Conservation (phyloP, 2,797 vertebrate species). For the Emys orbicularis region DNA sequence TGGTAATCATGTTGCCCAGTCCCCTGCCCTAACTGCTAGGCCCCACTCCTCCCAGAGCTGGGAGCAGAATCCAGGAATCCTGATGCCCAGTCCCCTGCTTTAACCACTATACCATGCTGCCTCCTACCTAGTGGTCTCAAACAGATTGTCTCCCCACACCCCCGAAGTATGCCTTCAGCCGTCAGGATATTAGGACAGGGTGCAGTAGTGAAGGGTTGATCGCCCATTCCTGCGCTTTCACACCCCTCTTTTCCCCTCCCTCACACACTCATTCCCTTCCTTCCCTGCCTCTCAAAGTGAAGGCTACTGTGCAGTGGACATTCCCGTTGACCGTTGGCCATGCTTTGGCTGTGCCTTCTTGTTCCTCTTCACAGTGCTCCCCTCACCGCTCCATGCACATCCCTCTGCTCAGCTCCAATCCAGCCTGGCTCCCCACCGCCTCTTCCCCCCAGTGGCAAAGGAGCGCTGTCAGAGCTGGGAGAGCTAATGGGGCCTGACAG, state of each 20-base stretch:
- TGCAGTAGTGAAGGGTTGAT: background rate
- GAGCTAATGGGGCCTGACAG: conserved; percentile 71
- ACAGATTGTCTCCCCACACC: background rate
- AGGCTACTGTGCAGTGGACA: no score
- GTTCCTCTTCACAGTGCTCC: background rate
- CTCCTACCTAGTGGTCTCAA: background rate
- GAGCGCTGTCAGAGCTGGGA: conserved; percentile 7
- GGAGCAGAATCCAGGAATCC: background rate
- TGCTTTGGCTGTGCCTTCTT: background rate
- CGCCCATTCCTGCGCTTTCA: background rate
- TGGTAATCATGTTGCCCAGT: background rate
- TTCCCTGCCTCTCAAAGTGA: background rate
- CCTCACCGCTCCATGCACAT: background rate
- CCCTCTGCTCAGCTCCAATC: background rate
- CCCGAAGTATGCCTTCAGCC: background rate
- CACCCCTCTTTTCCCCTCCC: background rate
- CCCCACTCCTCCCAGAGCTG: background rate
- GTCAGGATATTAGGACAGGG: background rate
- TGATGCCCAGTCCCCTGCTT: background rate
- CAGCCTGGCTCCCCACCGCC: background rate
- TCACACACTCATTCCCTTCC: no score
- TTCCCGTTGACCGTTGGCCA: background rate
- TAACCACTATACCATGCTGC: background rate
- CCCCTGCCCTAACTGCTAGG: background rate
- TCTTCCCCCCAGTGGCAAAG: background rate